Percentiles rank a stretch among this genome's conserved stretches.
These are phyloP conservation scores for Melanargia galathea DNA, from an alignment of 2,888 invertebrate genomes.

Conservation along the genomic window DNA sequence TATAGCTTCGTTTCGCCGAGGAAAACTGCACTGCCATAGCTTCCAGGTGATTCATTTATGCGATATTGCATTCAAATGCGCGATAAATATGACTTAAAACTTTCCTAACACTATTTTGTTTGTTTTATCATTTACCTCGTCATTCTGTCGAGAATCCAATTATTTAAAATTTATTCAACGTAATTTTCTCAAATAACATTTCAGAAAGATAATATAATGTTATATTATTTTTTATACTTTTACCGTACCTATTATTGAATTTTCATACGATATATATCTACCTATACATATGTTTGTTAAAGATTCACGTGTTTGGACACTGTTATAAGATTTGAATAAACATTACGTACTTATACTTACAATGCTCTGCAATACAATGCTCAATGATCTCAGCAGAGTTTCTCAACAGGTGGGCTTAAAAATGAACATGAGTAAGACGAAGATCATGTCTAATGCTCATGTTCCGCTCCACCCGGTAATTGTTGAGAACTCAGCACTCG, in stretches of 20 bases:
- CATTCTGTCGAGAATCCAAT: background rate
- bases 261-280: background rate
- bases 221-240: no score
- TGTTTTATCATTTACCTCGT: background rate
- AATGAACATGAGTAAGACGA: no score
- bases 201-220: no score
- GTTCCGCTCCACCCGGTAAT: no score
- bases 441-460: no score
- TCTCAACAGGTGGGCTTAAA: no score
- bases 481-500: no score
- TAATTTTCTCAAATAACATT: background rate
- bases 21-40: conserved; percentile 24
- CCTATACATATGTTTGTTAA: background rate
- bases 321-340: background rate
- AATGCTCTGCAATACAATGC: no score
- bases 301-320: background rate
- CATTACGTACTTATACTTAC: no score
- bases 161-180: background rate
- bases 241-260: no score
- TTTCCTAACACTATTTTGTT: background rate
- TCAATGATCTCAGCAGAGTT: no score
- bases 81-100: conserved; percentile 8
- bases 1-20: conserved; percentile 12
- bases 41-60: conserved; percentile 22
- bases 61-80: conserved; percentile 15